Conservation (phyloP, 1,140 invertebrate species). For the Cotesia chilonis region DNA sequence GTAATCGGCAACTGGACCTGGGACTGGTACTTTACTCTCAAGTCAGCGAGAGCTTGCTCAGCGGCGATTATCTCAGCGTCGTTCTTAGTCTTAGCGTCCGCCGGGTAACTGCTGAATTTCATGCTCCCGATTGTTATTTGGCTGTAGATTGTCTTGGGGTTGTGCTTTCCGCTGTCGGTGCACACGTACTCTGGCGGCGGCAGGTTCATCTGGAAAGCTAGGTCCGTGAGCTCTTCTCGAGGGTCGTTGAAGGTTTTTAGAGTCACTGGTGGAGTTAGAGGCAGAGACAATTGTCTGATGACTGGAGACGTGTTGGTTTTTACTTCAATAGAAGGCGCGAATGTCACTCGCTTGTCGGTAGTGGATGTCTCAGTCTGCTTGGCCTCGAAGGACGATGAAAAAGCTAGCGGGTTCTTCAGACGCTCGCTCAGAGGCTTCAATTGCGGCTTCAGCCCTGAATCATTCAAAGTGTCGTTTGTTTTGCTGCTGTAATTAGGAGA, state of each 20-base stretch:
- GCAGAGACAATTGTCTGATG: neutral
- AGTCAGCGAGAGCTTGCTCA: constrained; percentile 62
- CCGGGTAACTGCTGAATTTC: constrained; percentile 69
- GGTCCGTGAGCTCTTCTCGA: constrained; percentile 39
- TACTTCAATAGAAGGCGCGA: constrained; percentile 39
- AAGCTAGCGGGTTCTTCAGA: neutral
- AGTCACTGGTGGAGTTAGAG: constrained; percentile 4
- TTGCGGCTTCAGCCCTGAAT: too few relatives aligned
- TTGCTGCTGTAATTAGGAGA: too few relatives aligned
- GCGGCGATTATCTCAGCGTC: constrained; percentile 68
- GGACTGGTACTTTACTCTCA: constrained; percentile 55
- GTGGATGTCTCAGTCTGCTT: neutral
- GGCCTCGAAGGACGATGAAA: neutral
- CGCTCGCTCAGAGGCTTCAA: neutral
- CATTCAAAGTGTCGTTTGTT: too few relatives aligned
- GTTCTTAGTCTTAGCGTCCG: constrained; percentile 64
- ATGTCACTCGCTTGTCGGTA: neutral
- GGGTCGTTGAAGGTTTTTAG: constrained; percentile 37
- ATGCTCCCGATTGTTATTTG: constrained; percentile 59
- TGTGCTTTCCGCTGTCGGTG: constrained; percentile 29
- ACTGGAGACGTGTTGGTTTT: neutral
- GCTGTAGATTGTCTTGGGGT: constrained; percentile 43
- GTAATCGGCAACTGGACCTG: constrained; percentile 50
- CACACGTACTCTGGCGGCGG: constrained; percentile 44
- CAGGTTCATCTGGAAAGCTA: constrained; percentile 35